Evolutionary conservation across 2,888 invertebrate species (phyloP).

Genomic region (Ennomos fuscantarius): DNA sequence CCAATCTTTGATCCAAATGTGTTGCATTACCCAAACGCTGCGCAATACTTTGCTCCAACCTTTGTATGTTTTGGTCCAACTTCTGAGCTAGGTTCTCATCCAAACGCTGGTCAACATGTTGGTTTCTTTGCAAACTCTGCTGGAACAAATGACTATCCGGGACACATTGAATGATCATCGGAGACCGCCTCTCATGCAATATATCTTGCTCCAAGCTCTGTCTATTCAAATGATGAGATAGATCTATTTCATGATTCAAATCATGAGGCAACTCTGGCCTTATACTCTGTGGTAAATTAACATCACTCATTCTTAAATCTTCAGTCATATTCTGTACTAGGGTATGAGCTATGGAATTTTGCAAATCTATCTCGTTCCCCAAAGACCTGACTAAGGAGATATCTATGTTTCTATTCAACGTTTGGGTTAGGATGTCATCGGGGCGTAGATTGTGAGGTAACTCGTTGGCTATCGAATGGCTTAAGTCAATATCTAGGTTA

Average conservation of each 20-base stretch:
- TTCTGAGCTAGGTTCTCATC: neutral
- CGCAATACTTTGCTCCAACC: constrained; percentile 19
- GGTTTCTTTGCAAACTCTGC: constrained; percentile 24
- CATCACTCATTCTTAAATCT: constrained; percentile 54
- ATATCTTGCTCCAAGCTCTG: constrained; percentile 58
- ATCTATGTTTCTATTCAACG: constrained; percentile 58
- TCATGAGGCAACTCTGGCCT: constrained; percentile 55
- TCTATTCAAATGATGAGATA: constrained; percentile 63
- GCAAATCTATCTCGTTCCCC: constrained; percentile 46
- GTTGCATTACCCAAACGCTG: constrained; percentile 19
- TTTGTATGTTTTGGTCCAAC: constrained; percentile 27
- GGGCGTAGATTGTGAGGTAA: constrained; percentile 26
- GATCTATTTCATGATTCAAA: constrained; percentile 60
- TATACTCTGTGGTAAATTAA: constrained; percentile 51
- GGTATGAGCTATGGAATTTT: constrained; percentile 55
- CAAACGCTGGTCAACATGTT: neutral
- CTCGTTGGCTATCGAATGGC: constrained; percentile 52
- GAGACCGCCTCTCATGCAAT: constrained; percentile 49
- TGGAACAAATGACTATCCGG: constrained; percentile 30
- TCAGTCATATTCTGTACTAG: constrained; percentile 63
- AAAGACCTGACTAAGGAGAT: constrained; percentile 44
- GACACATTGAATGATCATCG: constrained; percentile 42
- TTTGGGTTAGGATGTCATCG: constrained; percentile 56
- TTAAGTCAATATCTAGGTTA: constrained; percentile 62
- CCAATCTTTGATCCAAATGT: constrained; percentile 18